Evolutionary conservation across 2,888 invertebrate genomes (phyloP).

Genomic region (Apotomis betuletana): DNA sequence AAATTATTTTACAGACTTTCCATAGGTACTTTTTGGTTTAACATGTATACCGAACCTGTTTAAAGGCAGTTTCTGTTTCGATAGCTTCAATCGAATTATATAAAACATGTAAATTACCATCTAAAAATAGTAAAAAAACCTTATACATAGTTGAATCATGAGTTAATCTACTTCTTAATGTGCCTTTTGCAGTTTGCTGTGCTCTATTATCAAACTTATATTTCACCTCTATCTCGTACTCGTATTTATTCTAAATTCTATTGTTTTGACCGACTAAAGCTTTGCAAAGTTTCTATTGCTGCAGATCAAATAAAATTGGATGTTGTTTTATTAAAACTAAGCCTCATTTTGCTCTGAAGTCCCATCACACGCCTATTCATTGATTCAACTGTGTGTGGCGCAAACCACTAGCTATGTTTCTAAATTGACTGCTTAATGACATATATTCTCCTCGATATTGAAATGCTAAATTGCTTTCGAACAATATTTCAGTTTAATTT

Average conservation of each 20-base stretch:
- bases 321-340: neutral
- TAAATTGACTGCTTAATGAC: slow-evolving; percentile 24
- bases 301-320: neutral
- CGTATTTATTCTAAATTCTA: slow-evolving; percentile 55
- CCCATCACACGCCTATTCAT: neutral
- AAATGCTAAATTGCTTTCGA: slow-evolving; percentile 1
- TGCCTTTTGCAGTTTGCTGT: no score
- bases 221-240: slow-evolving; percentile 61
- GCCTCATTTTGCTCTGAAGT: neutral
- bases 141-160: no score
- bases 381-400: neutral
- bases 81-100: no score
- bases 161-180: no score
- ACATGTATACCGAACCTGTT: no score
- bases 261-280: slow-evolving; percentile 50
- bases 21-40: no score
- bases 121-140: no score
- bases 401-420: slow-evolving; percentile 11
- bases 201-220: slow-evolving; percentile 45
- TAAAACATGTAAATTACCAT: no score
- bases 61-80: no score
- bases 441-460: neutral
- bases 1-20: no score
- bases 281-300: slow-evolving; percentile 42
- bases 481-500: neutral